phyloP scores from a whole-genome alignment of 2,797 vertebrate genomes.

The Bucorvus abyssinicus region DNA sequence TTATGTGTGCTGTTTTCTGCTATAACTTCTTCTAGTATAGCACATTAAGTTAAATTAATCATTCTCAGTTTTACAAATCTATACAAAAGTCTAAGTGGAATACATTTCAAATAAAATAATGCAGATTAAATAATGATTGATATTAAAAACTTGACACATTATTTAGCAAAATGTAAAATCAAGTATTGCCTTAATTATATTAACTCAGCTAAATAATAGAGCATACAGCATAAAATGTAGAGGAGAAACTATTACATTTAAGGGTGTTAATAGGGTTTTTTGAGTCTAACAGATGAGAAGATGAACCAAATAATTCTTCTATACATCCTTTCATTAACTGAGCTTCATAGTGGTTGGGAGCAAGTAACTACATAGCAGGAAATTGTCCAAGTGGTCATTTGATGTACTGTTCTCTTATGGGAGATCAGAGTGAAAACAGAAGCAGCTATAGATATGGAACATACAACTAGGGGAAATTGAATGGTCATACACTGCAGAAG shows the following conservation, averaged over 20 bases:
- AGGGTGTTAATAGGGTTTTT: not conserved
- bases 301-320: not conserved
- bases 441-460: not conserved
- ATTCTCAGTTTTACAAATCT: not conserved
- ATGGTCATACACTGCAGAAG: not conserved
- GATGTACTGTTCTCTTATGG: not conserved
- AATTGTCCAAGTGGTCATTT: not conserved
- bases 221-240: not conserved
- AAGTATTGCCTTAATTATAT: not conserved
- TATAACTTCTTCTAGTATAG: not conserved
- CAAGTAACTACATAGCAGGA: not conserved
- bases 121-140: not conserved
- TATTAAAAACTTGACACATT: not conserved
- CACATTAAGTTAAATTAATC: not conserved
- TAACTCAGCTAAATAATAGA: not conserved
- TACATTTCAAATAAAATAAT: not conserved
- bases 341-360: not conserved
- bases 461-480: accelerated
- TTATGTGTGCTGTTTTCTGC: not conserved
- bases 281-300: not conserved
- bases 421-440: not conserved
- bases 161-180: not conserved
- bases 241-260: not conserved
- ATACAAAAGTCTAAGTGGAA: not conserved
- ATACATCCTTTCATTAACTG: not conserved